Percentiles rank a stretch among this genome's conserved stretches.
phyloP scores from a whole-genome alignment of 2,888 invertebrate species.

The Microplitis manilae region DNA sequence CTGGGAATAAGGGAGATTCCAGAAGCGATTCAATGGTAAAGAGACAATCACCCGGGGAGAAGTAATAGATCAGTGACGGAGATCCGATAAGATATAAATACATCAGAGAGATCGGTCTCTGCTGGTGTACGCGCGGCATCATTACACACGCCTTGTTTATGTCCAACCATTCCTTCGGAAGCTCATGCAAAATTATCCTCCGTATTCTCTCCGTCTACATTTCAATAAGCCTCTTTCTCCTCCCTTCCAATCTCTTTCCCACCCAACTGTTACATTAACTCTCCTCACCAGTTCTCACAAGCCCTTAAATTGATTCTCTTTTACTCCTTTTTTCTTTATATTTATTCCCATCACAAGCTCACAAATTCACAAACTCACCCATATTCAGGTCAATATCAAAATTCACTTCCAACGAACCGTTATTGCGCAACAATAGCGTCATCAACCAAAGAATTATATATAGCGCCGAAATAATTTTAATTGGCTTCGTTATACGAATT shows the following conservation, averaged over 20 bases:
- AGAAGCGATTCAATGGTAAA: constrained; percentile 46
- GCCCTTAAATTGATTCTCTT: neutral
- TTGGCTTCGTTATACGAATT: constrained; percentile 47
- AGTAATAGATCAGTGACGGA: constrained; percentile 48
- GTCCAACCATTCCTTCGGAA: constrained; percentile 13
- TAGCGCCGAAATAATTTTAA: constrained; percentile 46
- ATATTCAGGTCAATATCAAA: constrained; percentile 2
- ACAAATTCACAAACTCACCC: constrained; percentile 7
- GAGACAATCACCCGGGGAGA: constrained; percentile 45
- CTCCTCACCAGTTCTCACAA: neutral
- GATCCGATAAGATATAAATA: constrained; percentile 46
- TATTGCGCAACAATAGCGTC: constrained; percentile 17
- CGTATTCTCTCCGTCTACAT: constrained; percentile 20
- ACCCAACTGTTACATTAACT: neutral
- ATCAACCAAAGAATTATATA: constrained; percentile 27
- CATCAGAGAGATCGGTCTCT: constrained; percentile 20
- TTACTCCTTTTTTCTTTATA: neutral
- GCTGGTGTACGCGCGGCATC: constrained; percentile 18
- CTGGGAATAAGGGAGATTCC: constrained; percentile 22
- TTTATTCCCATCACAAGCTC: neutral
- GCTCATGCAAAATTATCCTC: constrained; percentile 34
- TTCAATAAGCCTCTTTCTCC: constrained; percentile 16
- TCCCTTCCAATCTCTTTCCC: neutral
- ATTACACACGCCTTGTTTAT: constrained; percentile 32
- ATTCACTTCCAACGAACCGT: neutral